Base-by-base conservation (phyloP, 2,888 invertebrate genomes). In the Harmothoe impar region DNA sequence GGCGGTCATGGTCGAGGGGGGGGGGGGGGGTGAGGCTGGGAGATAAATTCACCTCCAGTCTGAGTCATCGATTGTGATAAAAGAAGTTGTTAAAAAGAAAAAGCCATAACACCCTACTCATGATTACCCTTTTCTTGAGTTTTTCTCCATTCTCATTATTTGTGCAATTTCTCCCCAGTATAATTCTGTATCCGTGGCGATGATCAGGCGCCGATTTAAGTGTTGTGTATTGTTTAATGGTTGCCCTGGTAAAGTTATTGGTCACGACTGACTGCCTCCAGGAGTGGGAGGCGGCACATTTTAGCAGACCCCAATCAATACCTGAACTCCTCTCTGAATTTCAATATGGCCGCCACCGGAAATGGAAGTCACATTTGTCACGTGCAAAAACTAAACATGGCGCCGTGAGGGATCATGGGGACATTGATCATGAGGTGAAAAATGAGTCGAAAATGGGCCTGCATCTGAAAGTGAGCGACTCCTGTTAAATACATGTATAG, bases 181-280 rank as follows among this genome's bases (percentile, higher is more conserved):
- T 43, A 43, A 43, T 43, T 10, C 43, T 7, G 43, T 43, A 3
- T 43, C 43, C 43, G 43, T 43, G 43, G 43, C 43, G 43, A 43
- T 43, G 5, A 7, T 43, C 43, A 3, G 10, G 43, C 3, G 43
- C 43, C 43, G 10, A 43, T 43, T 43, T 43, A 62, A n/a, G 12
- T n/a, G 62, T 62, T 62, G 62, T 62, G 72, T 72, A 72, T 81
- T 81, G 81, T 81, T 81, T 81, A 43, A 43, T 12, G n/a, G 81
- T 81, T 81, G 81, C 81, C n/a, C 35, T 20, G 81, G 81, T 81
- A 33, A 81, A 43, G 33, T 33, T 35, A 43, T 25, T 43, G 17
- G 23, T 20, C 43, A 43, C 43, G 81, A 43, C 43, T 25, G 43
- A 20, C 20, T 81, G 81, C 81, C 3, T 81, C 25, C 17, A 72